Conservation (phyloP, 1,140 invertebrate species). For the Bombus huntii region DNA sequence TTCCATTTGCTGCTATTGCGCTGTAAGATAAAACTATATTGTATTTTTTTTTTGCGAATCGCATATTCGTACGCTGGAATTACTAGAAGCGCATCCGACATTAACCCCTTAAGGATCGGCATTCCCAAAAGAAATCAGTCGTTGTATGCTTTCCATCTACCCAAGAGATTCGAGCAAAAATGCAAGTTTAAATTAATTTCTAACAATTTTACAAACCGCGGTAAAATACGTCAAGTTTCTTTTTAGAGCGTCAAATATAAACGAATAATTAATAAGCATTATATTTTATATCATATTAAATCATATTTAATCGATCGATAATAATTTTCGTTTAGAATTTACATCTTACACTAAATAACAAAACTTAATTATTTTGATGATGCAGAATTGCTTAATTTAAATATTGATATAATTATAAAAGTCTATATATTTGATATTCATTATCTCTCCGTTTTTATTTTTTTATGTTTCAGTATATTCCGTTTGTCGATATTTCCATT, state of each 20-base stretch:
- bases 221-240: neutral
- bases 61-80: neutral
- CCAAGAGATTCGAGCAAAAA: neutral
- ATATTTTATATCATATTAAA: too few relatives aligned
- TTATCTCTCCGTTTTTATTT: neutral
- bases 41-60: slow-evolving; percentile 10
- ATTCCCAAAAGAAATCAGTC: slow-evolving; percentile 29
- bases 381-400: too few relatives aligned
- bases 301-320: too few relatives aligned
- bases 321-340: too few relatives aligned
- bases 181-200: neutral
- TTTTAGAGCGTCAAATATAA: too few relatives aligned
- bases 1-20: neutral
- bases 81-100: slow-evolving; percentile 6
- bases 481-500: neutral
- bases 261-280: too few relatives aligned
- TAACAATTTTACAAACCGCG: neutral
- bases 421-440: too few relatives aligned
- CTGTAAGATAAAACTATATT: neutral
- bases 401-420: too few relatives aligned
- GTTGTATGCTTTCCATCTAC: neutral
- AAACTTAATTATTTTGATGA: too few relatives aligned
- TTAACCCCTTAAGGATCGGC: slow-evolving; percentile 14
- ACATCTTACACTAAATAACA: too few relatives aligned
- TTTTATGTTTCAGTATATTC: neutral